A percentile compares a stretch with the other conserved stretches of the same genome.
These are phyloP conservation scores for Eupithecia abbreviata DNA, from an alignment of 2,888 invertebrate species.

Conservation along the genomic window DNA sequence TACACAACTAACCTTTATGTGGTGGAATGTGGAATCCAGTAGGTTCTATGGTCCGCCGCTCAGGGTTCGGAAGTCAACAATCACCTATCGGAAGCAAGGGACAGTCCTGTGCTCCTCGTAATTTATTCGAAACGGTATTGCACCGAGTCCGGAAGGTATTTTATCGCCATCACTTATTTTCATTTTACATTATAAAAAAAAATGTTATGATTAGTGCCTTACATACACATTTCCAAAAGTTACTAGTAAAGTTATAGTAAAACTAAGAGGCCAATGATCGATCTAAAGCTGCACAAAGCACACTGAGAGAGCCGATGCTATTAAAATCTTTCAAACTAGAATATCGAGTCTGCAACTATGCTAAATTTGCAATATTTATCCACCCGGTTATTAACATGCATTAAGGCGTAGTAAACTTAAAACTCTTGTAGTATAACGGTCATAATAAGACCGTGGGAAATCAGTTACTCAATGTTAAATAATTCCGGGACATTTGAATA, in stretches of 20 bases:
- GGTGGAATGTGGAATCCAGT: slow-evolving; percentile 57
- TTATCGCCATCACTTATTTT: slow-evolving; percentile 5
- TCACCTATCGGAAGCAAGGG: slow-evolving; percentile 69
- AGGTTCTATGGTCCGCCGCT: slow-evolving; percentile 56
- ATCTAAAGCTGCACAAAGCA: slow-evolving; percentile 1
- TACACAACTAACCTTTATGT: slow-evolving; percentile 37
- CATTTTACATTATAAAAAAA: not conserved
- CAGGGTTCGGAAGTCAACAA: slow-evolving; percentile 69
- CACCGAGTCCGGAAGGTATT: slow-evolving; percentile 32
- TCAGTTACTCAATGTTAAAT: slow-evolving; percentile 41
- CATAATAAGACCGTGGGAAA: slow-evolving; percentile 56
- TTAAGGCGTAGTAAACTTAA: slow-evolving; percentile 24
- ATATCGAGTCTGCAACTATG: slow-evolving; percentile 2
- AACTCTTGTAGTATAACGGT: slow-evolving; percentile 29
- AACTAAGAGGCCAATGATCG: not conserved
- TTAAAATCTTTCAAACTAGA: not conserved
- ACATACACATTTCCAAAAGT: not conserved
- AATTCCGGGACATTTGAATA: slow-evolving; percentile 55
- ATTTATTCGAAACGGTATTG: slow-evolving; percentile 61
- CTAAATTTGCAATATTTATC: not conserved
- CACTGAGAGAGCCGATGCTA: slow-evolving; percentile 5
- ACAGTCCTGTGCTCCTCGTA: slow-evolving; percentile 48
- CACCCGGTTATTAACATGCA: slow-evolving; percentile 7
- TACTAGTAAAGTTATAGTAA: too few relatives aligned
- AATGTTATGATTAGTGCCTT: not conserved